Percentiles rank a stretch among this genome's conserved stretches.
phyloP scores from a whole-genome alignment of 2,888 invertebrate genomes.

The Melikaiella ostensackeni region DNA sequence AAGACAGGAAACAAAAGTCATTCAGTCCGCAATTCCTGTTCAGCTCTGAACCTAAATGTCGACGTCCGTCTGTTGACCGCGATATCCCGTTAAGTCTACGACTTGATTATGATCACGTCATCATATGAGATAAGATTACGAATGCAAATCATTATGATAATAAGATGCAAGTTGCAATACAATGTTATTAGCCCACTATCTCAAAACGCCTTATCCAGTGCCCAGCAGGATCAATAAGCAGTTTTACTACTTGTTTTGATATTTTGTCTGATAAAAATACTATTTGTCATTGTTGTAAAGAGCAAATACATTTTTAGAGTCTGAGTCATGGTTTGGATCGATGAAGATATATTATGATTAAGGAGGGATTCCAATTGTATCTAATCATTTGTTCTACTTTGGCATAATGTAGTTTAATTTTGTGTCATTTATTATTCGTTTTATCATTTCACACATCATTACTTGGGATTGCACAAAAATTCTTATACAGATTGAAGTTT shows the following conservation, averaged over 20 bases:
- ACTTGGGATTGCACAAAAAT: background rate
- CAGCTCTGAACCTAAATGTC: background rate
- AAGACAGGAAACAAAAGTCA: conserved; percentile 5
- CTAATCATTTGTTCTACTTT: background rate
- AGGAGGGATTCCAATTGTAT: background rate
- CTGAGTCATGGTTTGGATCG: background rate
- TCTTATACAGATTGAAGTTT: background rate
- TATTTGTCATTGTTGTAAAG: background rate
- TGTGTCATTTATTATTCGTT: background rate
- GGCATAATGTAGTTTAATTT: background rate
- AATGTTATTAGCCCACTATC: background rate
- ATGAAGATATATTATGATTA: background rate
- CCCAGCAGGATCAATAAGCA: background rate
- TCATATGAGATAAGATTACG: conserved; percentile 26
- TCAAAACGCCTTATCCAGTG: background rate
- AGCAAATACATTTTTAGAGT: background rate
- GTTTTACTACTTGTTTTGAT: background rate
- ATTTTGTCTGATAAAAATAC: conserved; percentile 6
- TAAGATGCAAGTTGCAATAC: background rate
- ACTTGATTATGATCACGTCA: conserved; percentile 19
- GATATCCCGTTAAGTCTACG: conserved; percentile 1
- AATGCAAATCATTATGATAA: conserved; percentile 21
- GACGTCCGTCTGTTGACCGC: background rate
- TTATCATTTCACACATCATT: background rate
- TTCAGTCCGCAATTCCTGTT: conserved; percentile 9